phyloP scores from a whole-genome alignment of 2,113 vertebrate species.

The Macquaria australasica region DNA sequence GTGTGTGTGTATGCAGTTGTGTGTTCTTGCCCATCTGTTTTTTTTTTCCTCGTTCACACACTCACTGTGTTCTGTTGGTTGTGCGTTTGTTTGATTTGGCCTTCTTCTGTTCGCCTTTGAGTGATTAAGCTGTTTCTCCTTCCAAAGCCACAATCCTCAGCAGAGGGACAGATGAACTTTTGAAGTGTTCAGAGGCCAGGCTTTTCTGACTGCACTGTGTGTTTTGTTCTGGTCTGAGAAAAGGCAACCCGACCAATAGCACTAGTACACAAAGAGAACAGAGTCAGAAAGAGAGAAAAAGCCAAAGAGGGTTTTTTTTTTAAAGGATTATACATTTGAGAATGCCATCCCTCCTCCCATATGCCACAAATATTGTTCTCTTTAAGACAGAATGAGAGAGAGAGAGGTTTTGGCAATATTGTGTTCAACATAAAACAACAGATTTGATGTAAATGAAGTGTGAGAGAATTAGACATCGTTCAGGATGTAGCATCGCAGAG shows the following conservation, averaged over 20 bases:
- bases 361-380: constrained; percentile 38
- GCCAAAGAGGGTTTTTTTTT: constrained; percentile 1
- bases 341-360: constrained; percentile 44
- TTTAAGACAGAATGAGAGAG: constrained; percentile 22
- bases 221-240: constrained; percentile 60
- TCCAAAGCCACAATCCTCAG: constrained; percentile 49
- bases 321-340: constrained; percentile 46
- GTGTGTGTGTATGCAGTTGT: background rate
- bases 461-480: constrained; percentile 1
- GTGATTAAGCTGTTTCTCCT: constrained; percentile 56
- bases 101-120: constrained; percentile 49
- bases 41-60: background rate
- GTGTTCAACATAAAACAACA: constrained; percentile 25
- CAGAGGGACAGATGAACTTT: constrained; percentile 66
- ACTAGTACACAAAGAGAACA: constrained; percentile 43
- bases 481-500: background rate
- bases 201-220: constrained; percentile 31
- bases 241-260: constrained; percentile 32
- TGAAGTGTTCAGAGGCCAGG: constrained; percentile 58
- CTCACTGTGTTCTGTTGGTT: background rate
- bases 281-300: constrained; percentile 14
- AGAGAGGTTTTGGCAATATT: constrained; percentile 8
- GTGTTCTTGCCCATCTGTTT: background rate
- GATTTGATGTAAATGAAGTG: constrained; percentile 3
- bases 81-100: constrained; percentile 24